Evolutionary conservation across 1,140 invertebrate genomes (phyloP).

Genomic region (Drosophila burlai): DNA sequence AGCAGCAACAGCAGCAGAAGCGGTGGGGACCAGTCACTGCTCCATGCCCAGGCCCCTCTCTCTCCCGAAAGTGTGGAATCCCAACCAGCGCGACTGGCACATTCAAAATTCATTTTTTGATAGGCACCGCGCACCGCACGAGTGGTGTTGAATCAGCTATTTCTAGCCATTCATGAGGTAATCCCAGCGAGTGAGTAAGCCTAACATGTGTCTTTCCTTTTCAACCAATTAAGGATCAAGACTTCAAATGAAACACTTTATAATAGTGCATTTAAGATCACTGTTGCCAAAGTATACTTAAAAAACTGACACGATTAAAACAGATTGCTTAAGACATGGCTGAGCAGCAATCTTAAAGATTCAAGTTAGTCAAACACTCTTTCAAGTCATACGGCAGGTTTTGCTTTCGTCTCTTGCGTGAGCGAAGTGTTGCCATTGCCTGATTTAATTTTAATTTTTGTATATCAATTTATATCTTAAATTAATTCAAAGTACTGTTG

Average conservation of each 20-base stretch:
- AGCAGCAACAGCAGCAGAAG: not conserved
- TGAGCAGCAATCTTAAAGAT: not conserved
- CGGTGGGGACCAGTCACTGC: conserved; percentile 6
- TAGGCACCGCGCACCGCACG: not conserved
- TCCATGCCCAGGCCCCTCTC: conserved; percentile 1
- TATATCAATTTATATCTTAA: not conserved
- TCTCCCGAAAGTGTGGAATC: conserved; percentile 36
- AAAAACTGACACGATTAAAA: not conserved
- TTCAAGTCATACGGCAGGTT: not conserved
- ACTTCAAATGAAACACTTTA: too few species aligned
- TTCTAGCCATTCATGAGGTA: conserved; percentile 6
- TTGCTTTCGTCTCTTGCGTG: too few species aligned
- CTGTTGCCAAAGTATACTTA: not conserved
- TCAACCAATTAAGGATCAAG: not conserved
- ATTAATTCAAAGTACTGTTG: not conserved
- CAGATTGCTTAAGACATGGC: not conserved
- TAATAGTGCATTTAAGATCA: not conserved
- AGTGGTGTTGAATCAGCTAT: conserved; percentile 24
- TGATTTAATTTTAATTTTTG: not conserved
- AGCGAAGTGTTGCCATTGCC: too few species aligned
- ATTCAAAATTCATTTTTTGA: conserved; percentile 60
- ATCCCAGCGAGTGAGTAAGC: not conserved
- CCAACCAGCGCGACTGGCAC: conserved; percentile 40
- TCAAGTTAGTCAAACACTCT: not conserved
- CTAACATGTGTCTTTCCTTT: not conserved